Evolutionary conservation across 53 echinoderm and acorn worm genomes (phyloP).

Genomic region (Patiria pectinifera): DNA sequence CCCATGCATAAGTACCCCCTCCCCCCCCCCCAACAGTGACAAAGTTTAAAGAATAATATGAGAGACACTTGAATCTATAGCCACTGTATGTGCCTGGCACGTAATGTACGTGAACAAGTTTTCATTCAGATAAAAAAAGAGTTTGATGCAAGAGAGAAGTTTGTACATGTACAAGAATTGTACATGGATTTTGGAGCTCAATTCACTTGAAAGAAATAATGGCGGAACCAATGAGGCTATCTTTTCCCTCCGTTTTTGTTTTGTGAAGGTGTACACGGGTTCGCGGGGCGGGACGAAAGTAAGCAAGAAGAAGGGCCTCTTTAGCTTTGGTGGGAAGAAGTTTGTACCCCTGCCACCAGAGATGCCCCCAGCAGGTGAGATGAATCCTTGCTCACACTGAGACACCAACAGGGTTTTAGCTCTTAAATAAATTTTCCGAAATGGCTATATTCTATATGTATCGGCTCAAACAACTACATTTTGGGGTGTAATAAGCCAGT

Average conservation of each 20-base stretch:
- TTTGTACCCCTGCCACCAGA: conserved; percentile 74
- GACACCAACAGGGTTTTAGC: no score
- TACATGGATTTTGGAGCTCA: neutral
- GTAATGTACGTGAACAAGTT: neutral
- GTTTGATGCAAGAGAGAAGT: neutral
- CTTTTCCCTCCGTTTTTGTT: neutral
- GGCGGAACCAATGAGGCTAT: neutral
- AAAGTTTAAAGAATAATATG: no score
- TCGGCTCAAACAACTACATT: no score
- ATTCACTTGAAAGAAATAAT: neutral
- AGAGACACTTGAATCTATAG: no score
- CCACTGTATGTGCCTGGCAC: neutral
- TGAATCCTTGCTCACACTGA: no score
- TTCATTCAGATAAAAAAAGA: neutral
- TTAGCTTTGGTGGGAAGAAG: conserved; percentile 36
- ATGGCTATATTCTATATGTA: no score
- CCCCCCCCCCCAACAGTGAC: no score
- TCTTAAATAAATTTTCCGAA: no score
- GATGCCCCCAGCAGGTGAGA: conserved; percentile 88
- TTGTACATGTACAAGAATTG: neutral
- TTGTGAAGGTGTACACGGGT: conserved; percentile 67
- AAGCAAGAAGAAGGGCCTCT: conserved; percentile 45
- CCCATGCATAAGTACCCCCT: no score
- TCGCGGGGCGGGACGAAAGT: neutral
- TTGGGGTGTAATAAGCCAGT: no score